Base-by-base conservation (phyloP, 2,888 invertebrate genomes). In the Agrotis ipsilon region DNA sequence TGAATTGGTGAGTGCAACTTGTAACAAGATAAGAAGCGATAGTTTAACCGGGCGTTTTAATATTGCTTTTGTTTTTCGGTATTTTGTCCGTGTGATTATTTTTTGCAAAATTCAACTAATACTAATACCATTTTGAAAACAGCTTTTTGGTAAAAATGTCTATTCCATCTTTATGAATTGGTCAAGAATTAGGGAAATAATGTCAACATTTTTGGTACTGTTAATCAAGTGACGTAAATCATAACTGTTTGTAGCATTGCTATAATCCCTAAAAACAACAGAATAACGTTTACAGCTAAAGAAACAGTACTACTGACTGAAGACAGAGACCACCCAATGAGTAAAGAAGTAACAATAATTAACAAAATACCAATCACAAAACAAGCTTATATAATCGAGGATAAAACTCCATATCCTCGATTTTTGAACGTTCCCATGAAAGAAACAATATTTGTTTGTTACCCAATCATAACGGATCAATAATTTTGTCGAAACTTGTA, bases 401-500 rank as follows among this genome's bases (percentile, higher is more conserved):
- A 72, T 16, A 62, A 48, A 68, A 60, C 48, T 57, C 39, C 19
- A 68, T 54, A 77, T 72, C 61, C 68, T 51, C 62, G 59, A 69
- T 70, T 63, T 18, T 59, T n/a, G 49, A 51, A 43, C 71, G 76
- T 84, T 84, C 84, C 85, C 84, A 84, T 83, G 74, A 61, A 78
- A 77, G 74, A 75, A 75, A 54, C 13, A 73, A 61, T 58, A 18
- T 58, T 66, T 57, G n/a, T 72, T 75, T 77, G 72, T 84, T 84
- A 84, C 83, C 83, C 84, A 84, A 83, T 85, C 83, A 84, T 84
- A 84, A 85, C 85, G 84, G 85, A 84, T 84, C 79, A 85, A 81
- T 81, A 85, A 76, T 85, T 85, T 75, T 73, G 68, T 60, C 52
- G 63, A 78, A 83, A 82, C 83, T 73, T 65, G 68, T 73, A 83